Evolutionary conservation across 2,888 invertebrate species (phyloP), one percentile per base, ranked within the genome.

Genomic region (Meiosimyza decipiens): DNA sequence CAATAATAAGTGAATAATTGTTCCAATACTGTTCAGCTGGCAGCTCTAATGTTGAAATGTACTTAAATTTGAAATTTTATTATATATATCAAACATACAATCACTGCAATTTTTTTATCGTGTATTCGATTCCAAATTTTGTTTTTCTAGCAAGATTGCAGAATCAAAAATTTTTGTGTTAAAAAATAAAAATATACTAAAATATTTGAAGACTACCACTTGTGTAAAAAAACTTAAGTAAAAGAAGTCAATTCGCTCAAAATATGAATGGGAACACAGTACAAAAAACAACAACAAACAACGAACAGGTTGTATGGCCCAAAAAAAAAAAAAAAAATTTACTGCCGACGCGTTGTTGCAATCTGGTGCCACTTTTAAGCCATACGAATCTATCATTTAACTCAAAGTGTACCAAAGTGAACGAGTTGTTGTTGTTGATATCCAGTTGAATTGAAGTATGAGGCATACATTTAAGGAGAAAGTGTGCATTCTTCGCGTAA

Each of bases 381-480:
- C 65, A 28, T 54, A 15, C 66, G 33, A 66, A 52, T 69, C 52
- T 49, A 52, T 69, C 51, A 62, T 69, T 60, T 52, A 16, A 57
- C 54, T 16, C 40, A 33, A 40, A 18, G 40, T 33, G 22, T 33
- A 60, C 11, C 15, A 22, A 33, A 15, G 33, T 33, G 33, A 33
- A 49, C 16, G 50, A 50, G 9, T 15, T 63, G 13, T 18, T 66
- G 65, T 66, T 63, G 54, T 33, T 50, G 16, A 2, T 51, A 33
- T 59, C 6, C 28, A 13, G 12, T 54, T 68, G 16, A 55, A 12
- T 51, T n/a, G 33, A 12, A 55, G 28, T 68, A 63, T 71, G 74
- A 71, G 55, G 63, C 67, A 71, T 68, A 74, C 64, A 57, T 68
- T 67, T 67, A 71, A 67, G 73, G 73, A 73, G 73, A 73, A 73